Conservation (phyloP, 2,113 vertebrate genomes). For the Empidonax alnorum region DNA sequence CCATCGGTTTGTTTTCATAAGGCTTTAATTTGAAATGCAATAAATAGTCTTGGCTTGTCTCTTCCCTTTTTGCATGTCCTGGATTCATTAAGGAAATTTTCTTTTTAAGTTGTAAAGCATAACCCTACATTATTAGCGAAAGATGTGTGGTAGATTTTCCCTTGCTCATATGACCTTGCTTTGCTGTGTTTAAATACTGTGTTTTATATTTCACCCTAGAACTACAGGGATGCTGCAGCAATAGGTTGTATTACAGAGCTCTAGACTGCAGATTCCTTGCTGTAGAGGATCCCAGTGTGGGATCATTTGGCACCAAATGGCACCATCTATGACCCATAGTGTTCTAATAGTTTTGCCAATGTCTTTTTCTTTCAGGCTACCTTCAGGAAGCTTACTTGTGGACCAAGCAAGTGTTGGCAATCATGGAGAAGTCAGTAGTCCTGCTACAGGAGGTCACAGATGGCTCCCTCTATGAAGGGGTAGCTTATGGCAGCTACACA, state of each 20-base stretch:
- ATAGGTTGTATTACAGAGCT: not conserved
- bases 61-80: not conserved
- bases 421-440: constrained; percentile 97
- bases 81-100: not conserved
- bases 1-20: not conserved
- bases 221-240: not conserved
- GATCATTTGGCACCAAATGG: not conserved
- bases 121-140: not conserved
- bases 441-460: constrained; percentile 91
- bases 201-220: not conserved
- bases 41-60: not conserved
- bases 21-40: not conserved
- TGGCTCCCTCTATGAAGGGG: constrained; percentile 95
- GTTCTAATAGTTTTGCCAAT: not conserved
- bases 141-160: not conserved
- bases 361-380: constrained; percentile 81
- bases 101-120: not conserved
- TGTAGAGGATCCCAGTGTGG: not conserved
- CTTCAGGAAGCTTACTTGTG: constrained; percentile 97
- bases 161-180: not conserved
- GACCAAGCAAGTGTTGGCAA: constrained; percentile 92
- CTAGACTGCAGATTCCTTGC: not conserved
- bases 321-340: not conserved
- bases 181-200: not conserved
- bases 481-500: constrained; percentile 96